Evolutionary conservation across 2,888 invertebrate species (phyloP).

Genomic region (Rhogogaster chlorosoma): DNA sequence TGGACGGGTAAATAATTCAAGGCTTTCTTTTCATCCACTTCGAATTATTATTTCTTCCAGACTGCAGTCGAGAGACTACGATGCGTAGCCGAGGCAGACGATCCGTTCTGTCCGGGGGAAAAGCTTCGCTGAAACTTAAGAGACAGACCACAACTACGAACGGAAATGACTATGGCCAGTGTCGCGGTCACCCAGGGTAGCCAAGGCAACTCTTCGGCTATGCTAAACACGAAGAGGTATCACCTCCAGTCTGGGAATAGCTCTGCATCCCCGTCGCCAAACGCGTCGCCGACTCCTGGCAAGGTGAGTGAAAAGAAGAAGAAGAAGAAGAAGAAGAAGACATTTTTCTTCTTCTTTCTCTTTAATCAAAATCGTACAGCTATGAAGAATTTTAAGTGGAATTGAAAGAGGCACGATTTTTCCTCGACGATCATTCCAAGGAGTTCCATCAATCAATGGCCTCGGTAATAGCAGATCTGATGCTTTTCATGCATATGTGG

Average conservation of each 20-base stretch:
- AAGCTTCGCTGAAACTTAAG: neutral
- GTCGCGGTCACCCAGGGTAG: conserved; percentile 77
- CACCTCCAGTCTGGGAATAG: conserved; percentile 72
- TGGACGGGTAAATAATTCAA: neutral
- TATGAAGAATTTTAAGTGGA: too few species aligned
- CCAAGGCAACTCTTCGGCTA: conserved; percentile 70
- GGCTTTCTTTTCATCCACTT: neutral
- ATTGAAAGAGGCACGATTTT: too few species aligned
- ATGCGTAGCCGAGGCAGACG: conserved; percentile 19
- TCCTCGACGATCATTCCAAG: too few species aligned
- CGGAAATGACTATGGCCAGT: conserved; percentile 77
- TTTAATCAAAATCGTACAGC: too few species aligned
- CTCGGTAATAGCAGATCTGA: neutral
- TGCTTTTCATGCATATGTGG: neutral
- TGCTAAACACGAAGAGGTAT: conserved; percentile 74
- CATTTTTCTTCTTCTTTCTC: too few species aligned
- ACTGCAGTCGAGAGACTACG: conserved; percentile 14
- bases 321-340: neutral
- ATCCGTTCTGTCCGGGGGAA: neutral
- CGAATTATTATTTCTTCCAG: neutral
- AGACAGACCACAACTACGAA: neutral
- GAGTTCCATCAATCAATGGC: neutral
- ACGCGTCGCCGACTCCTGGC: conserved; percentile 67
- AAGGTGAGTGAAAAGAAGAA: conserved; percentile 64
- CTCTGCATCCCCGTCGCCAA: conserved; percentile 66